Evolutionary conservation across 2,113 vertebrate species (phyloP).

Genomic region (Rhabdomys dilectus): DNA sequence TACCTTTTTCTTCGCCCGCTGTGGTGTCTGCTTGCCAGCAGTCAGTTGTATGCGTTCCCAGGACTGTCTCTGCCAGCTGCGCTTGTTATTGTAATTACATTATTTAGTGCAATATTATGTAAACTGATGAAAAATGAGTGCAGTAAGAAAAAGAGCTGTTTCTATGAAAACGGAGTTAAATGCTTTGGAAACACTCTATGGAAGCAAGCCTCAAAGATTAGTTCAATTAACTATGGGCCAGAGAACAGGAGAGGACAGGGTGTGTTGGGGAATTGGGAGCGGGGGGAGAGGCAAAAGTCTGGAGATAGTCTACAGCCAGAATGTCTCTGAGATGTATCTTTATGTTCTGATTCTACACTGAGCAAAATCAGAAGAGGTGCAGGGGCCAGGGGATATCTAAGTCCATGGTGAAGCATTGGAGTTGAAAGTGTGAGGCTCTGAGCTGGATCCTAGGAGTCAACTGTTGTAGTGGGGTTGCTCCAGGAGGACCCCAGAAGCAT

Average conservation of each 20-base stretch:
- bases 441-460: not conserved
- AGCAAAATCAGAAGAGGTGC: not conserved
- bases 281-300: not conserved
- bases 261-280: too few species aligned
- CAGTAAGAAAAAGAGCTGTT: conserved; percentile 74
- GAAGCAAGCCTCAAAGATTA: conserved; percentile 63
- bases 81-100: conserved; percentile 81
- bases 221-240: conserved; percentile 55
- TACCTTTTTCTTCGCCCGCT: conserved; percentile 39
- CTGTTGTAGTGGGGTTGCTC: too few species aligned
- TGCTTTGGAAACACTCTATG: conserved; percentile 52
- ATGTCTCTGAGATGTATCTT: not conserved
- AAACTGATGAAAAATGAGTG: conserved; percentile 82
- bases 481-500: too few species aligned
- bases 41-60: conserved; percentile 66
- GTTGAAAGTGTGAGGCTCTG: not conserved
- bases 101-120: conserved; percentile 79
- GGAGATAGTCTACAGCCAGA: not conserved
- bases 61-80: conserved; percentile 77
- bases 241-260: not conserved
- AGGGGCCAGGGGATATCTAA: not conserved
- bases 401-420: not conserved
- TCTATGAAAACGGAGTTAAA: conserved; percentile 74
- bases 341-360: not conserved
- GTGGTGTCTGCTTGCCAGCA: conserved; percentile 69